phyloP scores from a whole-genome alignment of 2,797 vertebrate genomes.

The Acomys russatus region DNA sequence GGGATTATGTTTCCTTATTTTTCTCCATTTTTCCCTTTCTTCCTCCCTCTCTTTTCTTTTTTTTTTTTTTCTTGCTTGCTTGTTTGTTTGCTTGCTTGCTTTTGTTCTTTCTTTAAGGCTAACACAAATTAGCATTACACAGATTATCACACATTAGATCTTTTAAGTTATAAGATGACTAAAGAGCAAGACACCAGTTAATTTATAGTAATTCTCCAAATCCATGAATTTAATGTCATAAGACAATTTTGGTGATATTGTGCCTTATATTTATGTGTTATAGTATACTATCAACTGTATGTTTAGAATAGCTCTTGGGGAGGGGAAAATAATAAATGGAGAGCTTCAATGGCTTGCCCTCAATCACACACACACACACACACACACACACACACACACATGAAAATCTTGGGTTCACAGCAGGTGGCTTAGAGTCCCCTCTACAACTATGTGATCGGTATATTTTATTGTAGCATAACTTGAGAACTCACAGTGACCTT shows the following conservation, averaged over 20 bases:
- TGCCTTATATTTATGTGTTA: not conserved
- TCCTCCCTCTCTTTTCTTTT: no score
- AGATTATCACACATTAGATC: not conserved
- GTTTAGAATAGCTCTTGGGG: not conserved
- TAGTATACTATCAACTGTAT: not conserved
- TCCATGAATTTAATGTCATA: not conserved
- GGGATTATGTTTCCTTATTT: not conserved
- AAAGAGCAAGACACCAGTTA: not conserved
- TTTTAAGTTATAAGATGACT: not conserved
- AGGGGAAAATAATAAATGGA: not conserved
- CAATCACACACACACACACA: not conserved
- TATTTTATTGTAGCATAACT: not conserved
- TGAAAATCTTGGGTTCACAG: not conserved
- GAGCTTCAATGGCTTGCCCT: not conserved
- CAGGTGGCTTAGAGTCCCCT: not conserved
- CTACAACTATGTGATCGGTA: not conserved
- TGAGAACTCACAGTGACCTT: not conserved
- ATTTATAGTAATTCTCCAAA: not conserved
- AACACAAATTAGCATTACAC: not conserved
- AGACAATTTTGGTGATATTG: not conserved
- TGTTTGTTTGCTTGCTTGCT: no score
- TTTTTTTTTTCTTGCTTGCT: no score
- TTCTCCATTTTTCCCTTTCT: not conserved
- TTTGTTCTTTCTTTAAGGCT: not conserved
- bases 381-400: not conserved